Conservation (phyloP, 2,888 invertebrate species). For the Pasiphila rectangulata region DNA sequence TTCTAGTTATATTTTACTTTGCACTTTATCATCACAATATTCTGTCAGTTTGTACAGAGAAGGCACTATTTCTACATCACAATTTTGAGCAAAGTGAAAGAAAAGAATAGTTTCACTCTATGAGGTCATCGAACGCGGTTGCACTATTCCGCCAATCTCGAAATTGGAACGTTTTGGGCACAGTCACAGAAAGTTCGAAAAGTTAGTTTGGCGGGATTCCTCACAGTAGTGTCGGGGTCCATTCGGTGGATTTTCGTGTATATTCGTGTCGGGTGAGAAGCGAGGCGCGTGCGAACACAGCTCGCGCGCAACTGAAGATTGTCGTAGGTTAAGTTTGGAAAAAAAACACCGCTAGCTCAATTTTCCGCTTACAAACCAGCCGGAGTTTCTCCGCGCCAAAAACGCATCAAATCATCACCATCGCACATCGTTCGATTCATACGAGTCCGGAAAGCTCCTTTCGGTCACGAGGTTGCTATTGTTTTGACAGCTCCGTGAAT, state of each 20-base stretch:
- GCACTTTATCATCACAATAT: constrained; percentile 75
- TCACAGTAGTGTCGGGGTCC: constrained; percentile 47
- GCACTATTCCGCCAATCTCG: constrained; percentile 53
- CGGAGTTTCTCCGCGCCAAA: constrained; percentile 58
- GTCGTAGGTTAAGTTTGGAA: constrained; percentile 77
- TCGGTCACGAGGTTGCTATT: constrained; percentile 49
- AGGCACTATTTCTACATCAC: constrained; percentile 76
- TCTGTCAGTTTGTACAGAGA: constrained; percentile 62
- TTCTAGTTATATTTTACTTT: constrained; percentile 61
- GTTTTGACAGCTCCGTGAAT: constrained; percentile 69
- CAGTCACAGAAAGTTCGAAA: constrained; percentile 50
- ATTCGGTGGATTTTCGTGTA: constrained; percentile 61
- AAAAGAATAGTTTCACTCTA: constrained; percentile 61
- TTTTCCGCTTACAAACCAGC: constrained; percentile 64
- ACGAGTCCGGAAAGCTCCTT: constrained; percentile 34
- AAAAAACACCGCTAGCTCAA: constrained; percentile 71
- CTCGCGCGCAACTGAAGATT: constrained; percentile 79
- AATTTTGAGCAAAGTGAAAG: constrained; percentile 73
- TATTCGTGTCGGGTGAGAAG: constrained; percentile 51
- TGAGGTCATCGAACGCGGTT: constrained; percentile 62
- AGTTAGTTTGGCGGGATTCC: constrained; percentile 51
- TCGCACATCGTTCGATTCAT: constrained; percentile 37
- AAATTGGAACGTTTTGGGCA: constrained; percentile 53
- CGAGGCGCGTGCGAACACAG: constrained; percentile 67
- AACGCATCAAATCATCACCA: constrained; percentile 44